These are phyloP conservation scores for Megaustenia siamemsis DNA, from an alignment of 2,888 invertebrate species.

Conservation along the genomic window DNA sequence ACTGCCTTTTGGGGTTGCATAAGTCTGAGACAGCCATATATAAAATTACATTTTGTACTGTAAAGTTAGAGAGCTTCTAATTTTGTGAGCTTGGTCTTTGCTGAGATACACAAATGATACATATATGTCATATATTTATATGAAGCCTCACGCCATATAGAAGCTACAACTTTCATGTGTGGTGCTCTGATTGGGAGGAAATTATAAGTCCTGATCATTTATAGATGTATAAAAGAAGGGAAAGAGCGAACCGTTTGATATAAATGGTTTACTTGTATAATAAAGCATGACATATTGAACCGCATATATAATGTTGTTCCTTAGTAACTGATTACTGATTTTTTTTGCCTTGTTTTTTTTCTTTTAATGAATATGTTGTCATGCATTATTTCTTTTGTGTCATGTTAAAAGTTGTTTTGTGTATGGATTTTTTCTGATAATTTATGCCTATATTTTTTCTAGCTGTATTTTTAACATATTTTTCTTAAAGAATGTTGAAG, in stretches of 20 bases:
- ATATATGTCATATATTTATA: background rate
- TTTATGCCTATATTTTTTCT: too few species aligned
- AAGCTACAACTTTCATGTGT: too few species aligned
- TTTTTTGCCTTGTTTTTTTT: background rate
- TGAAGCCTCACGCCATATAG: background rate
- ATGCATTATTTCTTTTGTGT: background rate
- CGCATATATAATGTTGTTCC: background rate
- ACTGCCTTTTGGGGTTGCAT: conserved; percentile 7
- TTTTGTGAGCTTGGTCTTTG: conserved; percentile 11
- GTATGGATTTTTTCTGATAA: too few species aligned
- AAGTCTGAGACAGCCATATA: background rate
- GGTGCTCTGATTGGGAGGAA: too few species aligned
- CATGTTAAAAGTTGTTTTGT: background rate
- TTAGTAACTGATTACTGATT: background rate
- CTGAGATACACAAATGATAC: background rate
- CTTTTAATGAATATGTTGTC: background rate
- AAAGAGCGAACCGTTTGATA: background rate
- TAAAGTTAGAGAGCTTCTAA: background rate
- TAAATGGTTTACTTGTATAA: background rate
- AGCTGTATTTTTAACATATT: too few species aligned
- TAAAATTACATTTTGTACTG: background rate
- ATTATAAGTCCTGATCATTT: background rate
- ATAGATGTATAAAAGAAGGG: background rate
- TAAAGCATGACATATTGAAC: background rate
- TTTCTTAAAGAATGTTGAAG: too few species aligned